Conservation (phyloP, 2,113 vertebrate genomes). For the Maccullochella peelii region DNA sequence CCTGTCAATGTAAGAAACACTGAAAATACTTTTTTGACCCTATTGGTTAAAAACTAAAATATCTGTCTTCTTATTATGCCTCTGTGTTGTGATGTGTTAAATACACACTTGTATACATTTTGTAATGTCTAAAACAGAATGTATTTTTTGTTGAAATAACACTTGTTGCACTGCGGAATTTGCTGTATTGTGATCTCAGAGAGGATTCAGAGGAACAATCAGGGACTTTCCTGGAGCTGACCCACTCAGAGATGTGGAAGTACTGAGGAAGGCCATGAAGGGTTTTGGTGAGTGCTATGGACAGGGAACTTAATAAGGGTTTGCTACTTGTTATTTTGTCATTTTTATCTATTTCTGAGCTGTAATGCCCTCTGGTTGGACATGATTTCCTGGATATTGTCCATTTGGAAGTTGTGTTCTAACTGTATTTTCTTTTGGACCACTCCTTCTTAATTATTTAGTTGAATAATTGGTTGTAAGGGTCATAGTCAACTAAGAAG, state of each 20-base stretch:
- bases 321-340: not conserved
- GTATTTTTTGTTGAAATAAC: not conserved
- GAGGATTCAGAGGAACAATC: constrained; percentile 89
- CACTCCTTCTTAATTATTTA: not conserved
- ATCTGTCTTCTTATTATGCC: not conserved
- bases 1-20: constrained; percentile 72
- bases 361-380: not conserved
- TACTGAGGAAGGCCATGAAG: constrained; percentile 98
- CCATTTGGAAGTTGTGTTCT: not conserved
- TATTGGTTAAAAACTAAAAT: not conserved
- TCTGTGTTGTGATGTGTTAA: not conserved
- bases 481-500: not conserved
- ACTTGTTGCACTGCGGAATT: not conserved
- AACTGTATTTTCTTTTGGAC: not conserved
- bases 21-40: not conserved
- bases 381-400: not conserved
- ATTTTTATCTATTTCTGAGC: not conserved
- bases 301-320: not conserved
- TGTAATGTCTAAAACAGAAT: not conserved
- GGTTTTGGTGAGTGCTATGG: constrained; percentile 90
- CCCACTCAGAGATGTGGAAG: constrained; percentile 92
- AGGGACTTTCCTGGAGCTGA: constrained; percentile 90
- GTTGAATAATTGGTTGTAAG: not conserved
- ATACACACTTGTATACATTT: not conserved
- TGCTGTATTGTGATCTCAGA: constrained; percentile 78